phyloP scores from a whole-genome alignment of 2,797 vertebrate genomes.

The Sebastes trivittatus region DNA sequence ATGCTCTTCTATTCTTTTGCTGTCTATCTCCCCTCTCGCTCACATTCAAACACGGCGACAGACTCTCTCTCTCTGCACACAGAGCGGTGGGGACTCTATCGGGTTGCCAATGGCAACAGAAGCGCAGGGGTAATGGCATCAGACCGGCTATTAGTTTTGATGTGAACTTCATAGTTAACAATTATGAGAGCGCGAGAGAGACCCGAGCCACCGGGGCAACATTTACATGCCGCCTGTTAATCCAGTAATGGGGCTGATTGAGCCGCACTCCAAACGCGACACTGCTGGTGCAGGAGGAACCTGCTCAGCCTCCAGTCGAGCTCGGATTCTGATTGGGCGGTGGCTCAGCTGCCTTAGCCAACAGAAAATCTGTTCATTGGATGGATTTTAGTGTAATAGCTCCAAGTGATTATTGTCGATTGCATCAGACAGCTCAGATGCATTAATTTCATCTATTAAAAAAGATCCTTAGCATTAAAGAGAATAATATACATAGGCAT shows the following conservation, averaged over 20 bases:
- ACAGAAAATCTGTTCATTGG: constrained; percentile 56
- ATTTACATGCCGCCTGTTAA: constrained; percentile 56
- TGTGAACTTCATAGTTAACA: constrained; percentile 72
- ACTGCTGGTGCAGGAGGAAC: constrained; percentile 41
- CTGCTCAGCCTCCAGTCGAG: constrained; percentile 35
- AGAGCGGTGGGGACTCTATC: constrained; percentile 26
- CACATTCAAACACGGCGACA: constrained; percentile 20
- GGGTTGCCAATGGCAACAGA: constrained; percentile 73
- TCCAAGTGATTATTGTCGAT: constrained; percentile 37
- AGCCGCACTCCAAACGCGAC: constrained; percentile 44
- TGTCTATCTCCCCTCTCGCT: constrained; percentile 26
- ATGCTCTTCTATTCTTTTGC: constrained; percentile 30
- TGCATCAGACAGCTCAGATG: constrained; percentile 37
- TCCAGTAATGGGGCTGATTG: constrained; percentile 59
- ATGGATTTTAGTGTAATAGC: constrained; percentile 21
- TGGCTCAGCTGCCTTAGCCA: constrained; percentile 18
- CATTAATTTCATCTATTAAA: constrained; percentile 24
- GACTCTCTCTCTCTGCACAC: neutral
- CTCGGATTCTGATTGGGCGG: constrained; percentile 37
- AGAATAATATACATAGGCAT: constrained; percentile 7
- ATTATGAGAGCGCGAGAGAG: constrained; percentile 40
- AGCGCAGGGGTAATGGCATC: constrained; percentile 40
- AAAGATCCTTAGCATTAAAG: neutral
- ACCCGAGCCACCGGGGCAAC: constrained; percentile 34
- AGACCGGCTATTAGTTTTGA: constrained; percentile 61